Evolutionary conservation across 2,113 vertebrate species (phyloP), one percentile per base, ranked within the genome.

Genomic region (Pavo muticus): DNA sequence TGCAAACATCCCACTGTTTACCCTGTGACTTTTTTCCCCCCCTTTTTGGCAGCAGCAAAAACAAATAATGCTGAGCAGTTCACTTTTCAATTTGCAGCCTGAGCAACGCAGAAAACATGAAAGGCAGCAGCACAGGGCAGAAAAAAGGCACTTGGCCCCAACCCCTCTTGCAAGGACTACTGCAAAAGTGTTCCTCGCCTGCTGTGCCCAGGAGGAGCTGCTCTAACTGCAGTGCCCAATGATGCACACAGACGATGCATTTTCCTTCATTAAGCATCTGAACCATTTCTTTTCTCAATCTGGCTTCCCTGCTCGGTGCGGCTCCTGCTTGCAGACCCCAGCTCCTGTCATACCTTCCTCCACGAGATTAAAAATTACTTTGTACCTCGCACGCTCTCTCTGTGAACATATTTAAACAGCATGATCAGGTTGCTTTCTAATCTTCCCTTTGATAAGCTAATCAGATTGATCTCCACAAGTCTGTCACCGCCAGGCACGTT

Each of bases 1-100:
- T 96, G 91, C 96, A 96, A 97, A 96, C 93, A 96, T 93, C 94
- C 84, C 86, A 77, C 88, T 95, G 90, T 96, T 95, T 95, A 82
- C 87, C 81, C 80, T 92, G 18, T 14, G 87, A 42, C 29, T 63
- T 80, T 42, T 60, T 45, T 27, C 3, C 11, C 23, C 14, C 30
- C 10, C 60, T 44, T 92, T 84, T 94, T 93, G 91, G 95, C 91
- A 94, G 91, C 88, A 93, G 73, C 42, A 84, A 94, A 90, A 96
- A 75, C 94, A 94, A 95, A 94, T 40, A 93, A 88, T 3, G 37
- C 90, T 84, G 86, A 95, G 54, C 47, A 65, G 6, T 56, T 94
- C 6, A 14, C 76, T 90, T 48, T 65, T 94, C 90, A 73, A 1
- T 71, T 11, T 30, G 79, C 88, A 92, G 39, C 11, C 83, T 88